Conservation (phyloP, 2,888 invertebrate species). For the Congeria kusceri region DNA sequence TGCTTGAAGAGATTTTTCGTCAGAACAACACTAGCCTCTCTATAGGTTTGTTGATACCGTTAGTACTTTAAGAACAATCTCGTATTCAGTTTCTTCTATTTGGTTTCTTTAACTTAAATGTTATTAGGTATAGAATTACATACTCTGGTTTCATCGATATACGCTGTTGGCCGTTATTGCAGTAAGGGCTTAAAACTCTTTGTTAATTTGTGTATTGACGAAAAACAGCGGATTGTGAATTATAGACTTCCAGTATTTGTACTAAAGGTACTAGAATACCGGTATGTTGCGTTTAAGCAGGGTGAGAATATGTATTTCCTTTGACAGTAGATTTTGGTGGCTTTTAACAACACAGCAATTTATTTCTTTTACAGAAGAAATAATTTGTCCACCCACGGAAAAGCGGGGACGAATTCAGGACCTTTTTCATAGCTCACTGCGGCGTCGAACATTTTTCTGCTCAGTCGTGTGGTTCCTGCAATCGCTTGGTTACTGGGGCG, state of each 20-base stretch:
- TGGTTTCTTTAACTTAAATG: no score
- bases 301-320: no score
- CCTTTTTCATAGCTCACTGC: conserved; percentile 67
- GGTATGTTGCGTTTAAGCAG: no score
- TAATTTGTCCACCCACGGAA: conserved; percentile 65
- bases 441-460: conserved; percentile 66
- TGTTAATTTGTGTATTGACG: no score
- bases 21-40: conserved; percentile 64
- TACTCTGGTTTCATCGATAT: neutral
- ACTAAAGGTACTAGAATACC: no score
- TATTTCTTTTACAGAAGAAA: conserved; percentile 67
- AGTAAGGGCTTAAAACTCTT: no score
- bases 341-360: neutral
- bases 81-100: no score
- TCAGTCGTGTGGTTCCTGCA: conserved; percentile 77
- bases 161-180: no score
- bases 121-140: neutral
- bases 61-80: no score
- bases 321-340: no score
- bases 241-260: no score
- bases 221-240: no score
- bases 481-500: conserved; percentile 80
- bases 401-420: conserved; percentile 70
- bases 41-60: conserved; percentile 41
- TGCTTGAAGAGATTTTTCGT: conserved; percentile 70